A percentile compares a stretch with the other conserved stretches of the same genome.
phyloP scores from a whole-genome alignment of 2,113 vertebrate genomes.

The Camarhynchus parvulus region DNA sequence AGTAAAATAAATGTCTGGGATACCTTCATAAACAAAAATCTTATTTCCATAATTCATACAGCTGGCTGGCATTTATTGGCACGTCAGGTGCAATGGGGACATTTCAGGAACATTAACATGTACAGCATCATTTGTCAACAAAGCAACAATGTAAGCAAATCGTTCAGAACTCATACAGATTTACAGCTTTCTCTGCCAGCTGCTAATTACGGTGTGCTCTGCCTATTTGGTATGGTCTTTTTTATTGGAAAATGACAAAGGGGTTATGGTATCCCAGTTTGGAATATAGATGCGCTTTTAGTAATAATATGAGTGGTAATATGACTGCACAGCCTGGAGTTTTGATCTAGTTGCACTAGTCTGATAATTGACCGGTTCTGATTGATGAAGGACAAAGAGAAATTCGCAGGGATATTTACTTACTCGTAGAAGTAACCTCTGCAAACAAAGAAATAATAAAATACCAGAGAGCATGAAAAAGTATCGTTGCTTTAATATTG shows the following conservation, averaged over 20 bases:
- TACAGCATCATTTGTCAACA: conserved; percentile 92
- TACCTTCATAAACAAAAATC: conserved; percentile 93
- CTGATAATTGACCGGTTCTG: conserved; percentile 80
- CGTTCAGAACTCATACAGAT: conserved; percentile 89
- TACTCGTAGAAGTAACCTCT: conserved; percentile 70
- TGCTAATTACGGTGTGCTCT: conserved; percentile 90
- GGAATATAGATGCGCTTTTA: conserved; percentile 86
- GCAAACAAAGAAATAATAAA: conserved; percentile 75
- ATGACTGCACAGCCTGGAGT: conserved; percentile 75
- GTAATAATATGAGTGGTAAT: conserved; percentile 82
- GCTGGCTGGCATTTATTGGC: conserved; percentile 89
- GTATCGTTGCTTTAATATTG: neutral
- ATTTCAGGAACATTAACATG: conserved; percentile 90
- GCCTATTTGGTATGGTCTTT: conserved; percentile 88
- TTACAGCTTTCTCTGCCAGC: conserved; percentile 88
- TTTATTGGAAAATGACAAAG: conserved; percentile 89
- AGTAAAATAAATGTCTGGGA: conserved; percentile 88
- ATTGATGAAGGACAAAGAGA: conserved; percentile 81
- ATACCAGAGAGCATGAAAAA: conserved; percentile 36
- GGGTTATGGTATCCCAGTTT: conserved; percentile 83
- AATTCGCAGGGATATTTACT: conserved; percentile 73
- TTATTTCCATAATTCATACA: conserved; percentile 94
- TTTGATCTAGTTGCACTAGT: conserved; percentile 76
- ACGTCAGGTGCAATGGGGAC: conserved; percentile 89
- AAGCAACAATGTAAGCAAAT: conserved; percentile 91